Evolutionary conservation across 2,888 invertebrate species (phyloP).

Genomic region (Selenia dentaria): DNA sequence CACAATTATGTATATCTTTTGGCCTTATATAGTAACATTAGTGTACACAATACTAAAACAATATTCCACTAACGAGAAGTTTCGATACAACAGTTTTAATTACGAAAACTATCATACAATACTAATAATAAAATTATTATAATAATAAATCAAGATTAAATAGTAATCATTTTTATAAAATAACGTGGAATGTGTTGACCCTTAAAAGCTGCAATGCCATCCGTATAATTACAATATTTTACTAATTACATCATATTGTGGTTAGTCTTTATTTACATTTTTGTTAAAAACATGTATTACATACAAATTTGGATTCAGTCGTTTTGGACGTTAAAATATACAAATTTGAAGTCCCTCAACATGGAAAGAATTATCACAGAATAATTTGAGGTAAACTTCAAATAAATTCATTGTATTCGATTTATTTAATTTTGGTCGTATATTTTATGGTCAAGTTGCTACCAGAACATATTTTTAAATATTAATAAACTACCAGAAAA

Average conservation of each 20-base stretch:
- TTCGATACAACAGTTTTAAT: conserved; percentile 73
- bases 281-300: conserved; percentile 21
- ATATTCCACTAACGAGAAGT: conserved; percentile 72
- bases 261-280: conserved; percentile 34
- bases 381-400: conserved; percentile 78
- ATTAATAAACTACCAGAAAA: conserved; percentile 15
- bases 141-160: conserved; percentile 47
- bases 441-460: conserved; percentile 14
- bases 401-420: conserved; percentile 42
- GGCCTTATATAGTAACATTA: conserved; percentile 78
- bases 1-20: conserved; percentile 82
- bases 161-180: conserved; percentile 46
- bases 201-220: conserved; percentile 72
- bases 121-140: conserved; percentile 41
- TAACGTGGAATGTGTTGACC: conserved; percentile 67
- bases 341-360: conserved; percentile 78
- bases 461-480: conserved; percentile 11
- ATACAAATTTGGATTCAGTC: conserved; percentile 27
- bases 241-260: conserved; percentile 23
- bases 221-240: conserved; percentile 34
- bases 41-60: conserved; percentile 73
- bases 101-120: conserved; percentile 64
- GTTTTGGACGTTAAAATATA: conserved; percentile 43
- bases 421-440: conserved; percentile 43
- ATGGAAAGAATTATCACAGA: conserved; percentile 83